These are phyloP conservation scores for Drosophila bocki DNA, from an alignment of 1,140 invertebrate genomes.

Conservation along the genomic window DNA sequence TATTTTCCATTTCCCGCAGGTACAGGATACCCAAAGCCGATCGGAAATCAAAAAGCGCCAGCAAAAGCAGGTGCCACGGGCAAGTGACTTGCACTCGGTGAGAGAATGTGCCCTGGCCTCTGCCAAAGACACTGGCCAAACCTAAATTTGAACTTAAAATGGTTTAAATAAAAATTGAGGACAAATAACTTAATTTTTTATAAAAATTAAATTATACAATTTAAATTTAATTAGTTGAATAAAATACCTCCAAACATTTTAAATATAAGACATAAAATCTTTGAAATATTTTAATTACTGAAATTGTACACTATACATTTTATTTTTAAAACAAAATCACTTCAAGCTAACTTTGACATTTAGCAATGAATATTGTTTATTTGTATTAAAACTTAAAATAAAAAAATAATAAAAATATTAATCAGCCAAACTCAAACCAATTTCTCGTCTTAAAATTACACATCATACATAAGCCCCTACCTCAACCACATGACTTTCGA, in stretches of 20 bases:
- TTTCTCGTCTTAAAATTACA: not conserved
- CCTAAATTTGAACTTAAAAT: constrained; percentile 9
- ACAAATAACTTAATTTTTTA: no score
- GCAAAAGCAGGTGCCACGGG: constrained; percentile 30
- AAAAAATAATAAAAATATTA: not conserved
- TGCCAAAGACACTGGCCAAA: constrained; percentile 33
- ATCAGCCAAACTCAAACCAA: not conserved
- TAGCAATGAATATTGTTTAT: not conserved
- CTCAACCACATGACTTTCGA: not conserved
- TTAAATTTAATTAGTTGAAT: no score
- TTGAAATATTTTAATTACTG: no score
- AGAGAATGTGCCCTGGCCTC: constrained; percentile 12
- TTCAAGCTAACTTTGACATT: not conserved
- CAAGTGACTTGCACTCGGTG: constrained; percentile 40
- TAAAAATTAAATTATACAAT: no score
- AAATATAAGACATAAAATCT: no score
- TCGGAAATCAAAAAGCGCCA: constrained; percentile 47
- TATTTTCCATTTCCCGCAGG: constrained; percentile 18
- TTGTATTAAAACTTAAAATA: not conserved
- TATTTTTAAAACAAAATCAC: not conserved
- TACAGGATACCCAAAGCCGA: constrained; percentile 33
- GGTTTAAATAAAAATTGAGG: not conserved
- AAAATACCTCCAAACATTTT: no score
- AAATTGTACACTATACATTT: no score
- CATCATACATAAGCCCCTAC: not conserved